Base-by-base conservation (phyloP, 2,888 invertebrate genomes). In the Drosophila nr. medialis region DNA sequence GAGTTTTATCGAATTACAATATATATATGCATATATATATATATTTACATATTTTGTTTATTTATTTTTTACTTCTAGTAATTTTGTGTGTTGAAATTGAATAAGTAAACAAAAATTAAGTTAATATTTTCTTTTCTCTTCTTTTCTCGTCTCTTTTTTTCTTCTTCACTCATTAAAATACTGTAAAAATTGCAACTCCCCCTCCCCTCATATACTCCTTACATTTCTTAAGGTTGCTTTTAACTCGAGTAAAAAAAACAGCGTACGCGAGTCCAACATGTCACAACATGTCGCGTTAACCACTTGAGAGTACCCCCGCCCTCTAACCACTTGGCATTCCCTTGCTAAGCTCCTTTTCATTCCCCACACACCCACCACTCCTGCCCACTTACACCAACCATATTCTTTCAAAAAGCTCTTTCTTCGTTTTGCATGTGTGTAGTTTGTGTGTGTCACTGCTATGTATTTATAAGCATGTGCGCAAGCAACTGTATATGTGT, bases 361-460 rank as follows among this genome's bases (percentile, higher is more conserved):
- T 38, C 15, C 5, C n/a, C 21, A 13, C 27, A 27, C n/a, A n/a
- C 27, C 8, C 13, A 40, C 29, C 11, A 6, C n/a, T 29, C 29
- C 15, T 1, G 3, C 3, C 15, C 29, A n/a, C 21, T 13, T 40
- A 32, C 49, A 36, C 29, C 55, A 56, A 58, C 42, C 55, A 53
- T 59, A 75, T 75, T 66, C 59, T 59, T 75, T 75, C 40, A 34
- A 59, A 67, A 63, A 65, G 64, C 73, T 71, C 29, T 66, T 60
- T 71, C 63, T 75, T 70, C 21, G 38, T 56, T 24, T 66, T 60
- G 18, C 34, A 38, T 59, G 58, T 36, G 36, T 42, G 64, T 55
- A 54, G 36, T 18, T 18, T 38, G 38, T 38, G 18, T 38, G 18
- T 24, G 24, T 8, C 45, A 24, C 24, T 45, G 45, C 8, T 24